phyloP scores from a whole-genome alignment of 2,113 vertebrate species.

The Pyrgilauda ruficollis region DNA sequence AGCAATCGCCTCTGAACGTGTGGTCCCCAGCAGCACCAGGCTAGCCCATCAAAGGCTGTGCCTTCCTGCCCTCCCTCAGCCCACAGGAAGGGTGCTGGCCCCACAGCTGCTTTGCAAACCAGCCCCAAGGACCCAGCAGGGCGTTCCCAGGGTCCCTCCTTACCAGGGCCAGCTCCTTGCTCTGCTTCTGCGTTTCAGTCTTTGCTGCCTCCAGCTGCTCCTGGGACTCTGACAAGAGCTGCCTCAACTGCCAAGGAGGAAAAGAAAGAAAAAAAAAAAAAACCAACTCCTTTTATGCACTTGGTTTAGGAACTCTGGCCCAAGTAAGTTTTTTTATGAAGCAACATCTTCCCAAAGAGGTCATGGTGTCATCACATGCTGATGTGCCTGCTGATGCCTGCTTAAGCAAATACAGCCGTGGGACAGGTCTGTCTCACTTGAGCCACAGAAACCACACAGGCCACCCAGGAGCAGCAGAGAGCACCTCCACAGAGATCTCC shows the following conservation, averaged over 20 bases:
- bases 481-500: neutral
- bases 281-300: neutral
- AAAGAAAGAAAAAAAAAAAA: neutral
- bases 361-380: neutral
- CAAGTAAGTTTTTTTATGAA: neutral
- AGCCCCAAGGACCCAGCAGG: neutral
- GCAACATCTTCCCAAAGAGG: neutral
- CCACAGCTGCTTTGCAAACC: neutral
- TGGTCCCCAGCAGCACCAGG: neutral
- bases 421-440: neutral
- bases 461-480: neutral
- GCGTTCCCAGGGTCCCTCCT: neutral
- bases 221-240: conserved; percentile 82
- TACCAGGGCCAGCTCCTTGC: conserved; percentile 86
- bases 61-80: neutral
- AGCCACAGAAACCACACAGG: neutral
- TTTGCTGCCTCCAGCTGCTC: conserved; percentile 82
- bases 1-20: neutral
- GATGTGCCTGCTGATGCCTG: neutral
- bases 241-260: conserved; percentile 75
- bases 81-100: neutral
- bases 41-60: neutral
- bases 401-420: neutral
- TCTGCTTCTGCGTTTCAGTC: conserved; percentile 84
- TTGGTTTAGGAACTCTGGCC: neutral